These are phyloP conservation scores for Phytoseiulus persimilis DNA, from an alignment of 2,888 invertebrate species.

Conservation along the genomic window DNA sequence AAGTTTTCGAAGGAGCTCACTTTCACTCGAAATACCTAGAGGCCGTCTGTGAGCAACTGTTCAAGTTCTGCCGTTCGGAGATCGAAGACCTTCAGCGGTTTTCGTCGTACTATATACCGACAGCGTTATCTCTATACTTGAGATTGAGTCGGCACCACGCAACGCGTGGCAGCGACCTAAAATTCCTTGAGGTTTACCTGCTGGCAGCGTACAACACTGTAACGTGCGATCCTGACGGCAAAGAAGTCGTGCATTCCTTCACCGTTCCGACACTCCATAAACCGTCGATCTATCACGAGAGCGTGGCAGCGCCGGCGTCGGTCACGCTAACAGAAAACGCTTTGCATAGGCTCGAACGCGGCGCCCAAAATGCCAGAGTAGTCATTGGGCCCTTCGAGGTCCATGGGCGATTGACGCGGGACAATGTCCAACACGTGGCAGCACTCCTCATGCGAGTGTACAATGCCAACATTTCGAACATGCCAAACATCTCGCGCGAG, in stretches of 20 bases:
- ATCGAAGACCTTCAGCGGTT: slow-evolving; percentile 31
- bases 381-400: slow-evolving; percentile 25
- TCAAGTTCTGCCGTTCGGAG: slow-evolving; percentile 24
- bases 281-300: slow-evolving; percentile 33
- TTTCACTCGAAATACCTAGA: slow-evolving; percentile 13
- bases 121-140: slow-evolving; percentile 15
- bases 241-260: slow-evolving; percentile 27
- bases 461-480: slow-evolving; percentile 33
- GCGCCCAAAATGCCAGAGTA: background rate
- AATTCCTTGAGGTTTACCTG: slow-evolving; percentile 19
- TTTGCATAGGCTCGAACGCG: slow-evolving; percentile 8
- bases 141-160: slow-evolving; percentile 30
- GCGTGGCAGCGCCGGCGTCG: slow-evolving; percentile 11
- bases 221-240: slow-evolving; percentile 12
- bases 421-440: slow-evolving; percentile 20
- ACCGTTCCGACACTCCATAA: slow-evolving; percentile 19
- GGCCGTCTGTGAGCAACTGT: slow-evolving; percentile 12
- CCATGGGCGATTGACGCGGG: background rate
- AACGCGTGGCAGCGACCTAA: slow-evolving; percentile 23
- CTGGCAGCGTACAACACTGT: slow-evolving; percentile 34
- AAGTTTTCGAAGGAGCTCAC: slow-evolving; percentile 16
- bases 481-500: slow-evolving; percentile 20
- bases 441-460: slow-evolving; percentile 20
- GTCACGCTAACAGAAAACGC: slow-evolving; percentile 22
- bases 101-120: slow-evolving; percentile 29